Evolutionary conservation across 2,113 vertebrate species (phyloP).

Genomic region (Electrona antarctica): DNA sequence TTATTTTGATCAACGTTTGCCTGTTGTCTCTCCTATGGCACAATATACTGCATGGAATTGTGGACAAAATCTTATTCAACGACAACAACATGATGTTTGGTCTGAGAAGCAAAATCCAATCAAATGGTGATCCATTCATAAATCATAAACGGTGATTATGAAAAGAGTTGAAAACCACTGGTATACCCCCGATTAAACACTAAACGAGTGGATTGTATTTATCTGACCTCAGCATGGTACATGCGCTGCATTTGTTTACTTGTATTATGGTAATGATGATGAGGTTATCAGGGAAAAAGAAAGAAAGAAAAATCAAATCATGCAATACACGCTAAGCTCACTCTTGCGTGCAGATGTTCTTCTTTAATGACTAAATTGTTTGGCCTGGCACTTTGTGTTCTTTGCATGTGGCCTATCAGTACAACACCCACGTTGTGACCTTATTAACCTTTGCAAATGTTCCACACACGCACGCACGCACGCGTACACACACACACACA

Average conservation of each 20-base stretch:
- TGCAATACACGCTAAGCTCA: conserved; percentile 25
- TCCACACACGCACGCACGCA: neutral
- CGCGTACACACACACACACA: neutral
- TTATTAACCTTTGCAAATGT: conserved; percentile 51
- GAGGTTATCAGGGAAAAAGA: neutral
- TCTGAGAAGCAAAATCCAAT: no score
- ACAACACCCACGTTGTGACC: conserved; percentile 51
- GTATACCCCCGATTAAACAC: neutral
- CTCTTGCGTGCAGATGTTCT: conserved; percentile 48
- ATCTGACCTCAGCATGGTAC: neutral
- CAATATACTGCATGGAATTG: no score
- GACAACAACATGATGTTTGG: no score
- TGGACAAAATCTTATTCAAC: no score
- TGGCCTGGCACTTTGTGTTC: conserved; percentile 30
- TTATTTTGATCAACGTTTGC: no score
- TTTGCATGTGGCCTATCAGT: conserved; percentile 47
- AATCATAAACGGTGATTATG: no score
- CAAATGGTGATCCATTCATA: no score
- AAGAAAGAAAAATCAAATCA: neutral
- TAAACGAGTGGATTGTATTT: neutral
- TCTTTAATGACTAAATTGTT: conserved; percentile 55
- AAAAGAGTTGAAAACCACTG: no score
- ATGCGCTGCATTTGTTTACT: neutral
- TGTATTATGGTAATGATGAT: conserved; percentile 10
- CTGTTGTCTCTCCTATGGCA: no score